Percentiles rank a stretch among this genome's conserved stretches.
Evolutionary conservation across 1,140 invertebrate genomes (phyloP).

Genomic region (Lordiphosa mommai): DNA sequence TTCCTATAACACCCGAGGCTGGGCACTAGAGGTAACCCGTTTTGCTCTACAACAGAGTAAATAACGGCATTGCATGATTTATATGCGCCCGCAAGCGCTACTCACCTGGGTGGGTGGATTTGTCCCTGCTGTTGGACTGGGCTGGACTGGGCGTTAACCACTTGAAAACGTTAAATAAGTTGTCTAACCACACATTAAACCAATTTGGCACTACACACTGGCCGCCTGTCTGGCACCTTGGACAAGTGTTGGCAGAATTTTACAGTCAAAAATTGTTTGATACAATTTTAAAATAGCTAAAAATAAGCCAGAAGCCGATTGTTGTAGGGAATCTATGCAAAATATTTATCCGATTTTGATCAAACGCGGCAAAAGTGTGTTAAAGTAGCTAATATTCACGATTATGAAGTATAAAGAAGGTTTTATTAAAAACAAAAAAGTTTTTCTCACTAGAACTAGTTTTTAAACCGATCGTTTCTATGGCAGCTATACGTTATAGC

Average conservation of each 20-base stretch:
- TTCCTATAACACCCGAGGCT: constrained; percentile 14
- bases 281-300: too few relatives aligned
- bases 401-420: too few relatives aligned
- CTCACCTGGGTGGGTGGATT: constrained; percentile 42
- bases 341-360: too few relatives aligned
- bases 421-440: too few relatives aligned
- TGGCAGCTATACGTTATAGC: too few relatives aligned
- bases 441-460: too few relatives aligned
- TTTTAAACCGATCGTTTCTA: too few relatives aligned
- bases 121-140: constrained; percentile 27
- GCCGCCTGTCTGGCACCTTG: constrained; percentile 62
- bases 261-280: too few relatives aligned
- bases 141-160: constrained; percentile 47
- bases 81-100: constrained; percentile 30
- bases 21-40: constrained; percentile 55
- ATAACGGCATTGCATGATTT: constrained; percentile 66
- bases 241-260: background rate
- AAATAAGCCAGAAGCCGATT: too few relatives aligned
- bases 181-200: constrained; percentile 77
- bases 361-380: too few relatives aligned
- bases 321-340: too few relatives aligned
- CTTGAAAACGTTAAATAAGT: constrained; percentile 78
- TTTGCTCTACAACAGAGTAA: constrained; percentile 43
- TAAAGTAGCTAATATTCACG: too few relatives aligned
- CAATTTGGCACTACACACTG: constrained; percentile 68